Conservation (phyloP, 1,140 invertebrate genomes). For the Physella acuta region DNA sequence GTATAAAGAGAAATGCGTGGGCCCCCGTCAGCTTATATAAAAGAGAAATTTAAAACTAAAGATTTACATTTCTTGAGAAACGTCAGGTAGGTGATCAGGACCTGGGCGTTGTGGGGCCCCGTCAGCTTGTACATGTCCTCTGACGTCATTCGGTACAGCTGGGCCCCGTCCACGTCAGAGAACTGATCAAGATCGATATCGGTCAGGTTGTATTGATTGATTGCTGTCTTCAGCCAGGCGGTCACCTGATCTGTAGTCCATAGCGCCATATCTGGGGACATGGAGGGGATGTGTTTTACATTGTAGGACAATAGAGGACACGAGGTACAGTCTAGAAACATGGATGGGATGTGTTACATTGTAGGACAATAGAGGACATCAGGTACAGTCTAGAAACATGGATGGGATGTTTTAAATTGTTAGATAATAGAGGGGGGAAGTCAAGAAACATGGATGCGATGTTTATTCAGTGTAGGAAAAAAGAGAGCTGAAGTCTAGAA, state of each 20-base stretch:
- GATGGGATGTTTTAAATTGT: too few species aligned
- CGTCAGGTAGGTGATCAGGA: conserved; percentile 3
- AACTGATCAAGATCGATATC: conserved; percentile 11
- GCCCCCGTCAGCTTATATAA: background rate
- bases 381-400: too few species aligned
- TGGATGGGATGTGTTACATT: too few species aligned
- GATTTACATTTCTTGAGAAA: conserved; percentile 11
- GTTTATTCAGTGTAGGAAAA: too few species aligned
- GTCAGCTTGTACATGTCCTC: conserved; percentile 10
- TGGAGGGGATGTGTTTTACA: too few species aligned
- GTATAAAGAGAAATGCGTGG: too few species aligned
- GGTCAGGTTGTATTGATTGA: conserved; percentile 8
- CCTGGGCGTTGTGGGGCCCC: conserved; percentile 3
- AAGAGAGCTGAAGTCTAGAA: too few species aligned
- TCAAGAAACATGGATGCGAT: too few species aligned
- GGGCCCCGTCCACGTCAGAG: conserved; percentile 1
- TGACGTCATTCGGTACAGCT: conserved; percentile 4
- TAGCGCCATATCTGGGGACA: conserved; percentile 5
- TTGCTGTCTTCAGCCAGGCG: background rate
- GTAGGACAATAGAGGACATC: too few species aligned
- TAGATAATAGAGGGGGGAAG: too few species aligned
- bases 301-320: too few species aligned
- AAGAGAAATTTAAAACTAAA: background rate
- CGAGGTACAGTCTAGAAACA: too few species aligned
- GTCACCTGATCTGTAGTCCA: conserved; percentile 12